Conservation (phyloP, 2,797 vertebrate genomes). For the Argya squamiceps region DNA sequence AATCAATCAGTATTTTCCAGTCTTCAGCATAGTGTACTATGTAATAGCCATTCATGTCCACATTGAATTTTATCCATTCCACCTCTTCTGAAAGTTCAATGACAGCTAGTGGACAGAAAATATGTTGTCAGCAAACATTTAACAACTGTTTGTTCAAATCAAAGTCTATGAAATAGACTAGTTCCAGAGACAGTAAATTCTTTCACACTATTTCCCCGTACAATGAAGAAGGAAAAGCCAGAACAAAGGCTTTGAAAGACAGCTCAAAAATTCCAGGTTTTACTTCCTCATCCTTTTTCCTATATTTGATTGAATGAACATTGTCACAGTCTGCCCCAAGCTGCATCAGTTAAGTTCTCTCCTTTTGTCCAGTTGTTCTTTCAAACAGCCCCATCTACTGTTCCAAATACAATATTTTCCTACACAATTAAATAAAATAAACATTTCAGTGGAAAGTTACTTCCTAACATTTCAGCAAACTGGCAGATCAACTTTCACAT, state of each 20-base stretch:
- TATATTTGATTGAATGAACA: not conserved
- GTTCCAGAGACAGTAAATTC: not conserved
- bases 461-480: not conserved
- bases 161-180: not conserved
- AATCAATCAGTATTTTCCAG: conserved; percentile 80
- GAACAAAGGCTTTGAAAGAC: not conserved
- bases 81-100: conserved; percentile 82
- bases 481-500: not conserved
- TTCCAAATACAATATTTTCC: not conserved
- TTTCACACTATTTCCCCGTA: not conserved
- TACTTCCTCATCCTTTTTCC: not conserved
- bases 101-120: conserved; percentile 70
- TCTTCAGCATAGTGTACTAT: conserved; percentile 86
- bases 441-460: not conserved
- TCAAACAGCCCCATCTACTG: not conserved
- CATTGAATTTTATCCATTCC: conserved; percentile 93
- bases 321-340: not conserved
- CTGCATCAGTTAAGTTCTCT: not conserved
- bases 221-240: not conserved
- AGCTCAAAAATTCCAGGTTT: not conserved
- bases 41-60: conserved; percentile 89
- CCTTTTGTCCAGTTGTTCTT: not conserved
- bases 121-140: not conserved
- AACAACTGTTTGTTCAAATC: not conserved
- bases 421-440: not conserved